These are phyloP conservation scores for Pangasius sanitwongsei DNA, from an alignment of 2,797 vertebrate species.

Conservation along the genomic window DNA sequence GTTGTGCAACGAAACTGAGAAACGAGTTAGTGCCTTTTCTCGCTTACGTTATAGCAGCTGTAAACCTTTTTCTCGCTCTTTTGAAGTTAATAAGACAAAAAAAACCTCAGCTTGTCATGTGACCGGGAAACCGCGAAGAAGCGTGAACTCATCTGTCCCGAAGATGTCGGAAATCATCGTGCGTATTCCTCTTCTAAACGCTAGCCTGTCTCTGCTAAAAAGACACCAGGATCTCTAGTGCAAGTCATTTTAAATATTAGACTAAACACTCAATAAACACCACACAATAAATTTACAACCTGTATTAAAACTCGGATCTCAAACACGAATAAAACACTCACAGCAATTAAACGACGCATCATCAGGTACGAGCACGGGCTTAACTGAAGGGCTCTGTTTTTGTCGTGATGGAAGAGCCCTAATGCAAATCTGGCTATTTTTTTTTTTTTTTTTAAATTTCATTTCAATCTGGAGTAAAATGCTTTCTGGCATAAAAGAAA, in stretches of 20 bases:
- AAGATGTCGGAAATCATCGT: not conserved
- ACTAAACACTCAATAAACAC: not conserved
- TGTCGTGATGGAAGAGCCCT: not conserved
- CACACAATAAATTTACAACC: not conserved
- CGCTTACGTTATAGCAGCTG: not conserved
- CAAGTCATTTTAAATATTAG: not conserved
- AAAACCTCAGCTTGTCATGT: not conserved
- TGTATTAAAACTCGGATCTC: not conserved
- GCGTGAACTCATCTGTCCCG: not conserved
- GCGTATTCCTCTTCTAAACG: not conserved
- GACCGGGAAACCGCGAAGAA: not conserved
- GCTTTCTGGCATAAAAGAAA: not conserved
- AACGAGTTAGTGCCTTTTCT: not conserved
- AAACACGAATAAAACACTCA: not conserved
- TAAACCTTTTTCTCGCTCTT: not conserved
- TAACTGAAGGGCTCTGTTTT: not conserved
- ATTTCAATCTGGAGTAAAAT: not conserved
- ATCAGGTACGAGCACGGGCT: no score
- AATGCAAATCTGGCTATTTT: not conserved
- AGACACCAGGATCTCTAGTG: not conserved
- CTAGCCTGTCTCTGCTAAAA: not conserved
- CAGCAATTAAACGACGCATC: not conserved
- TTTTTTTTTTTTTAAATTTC: not conserved
- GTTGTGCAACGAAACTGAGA: not conserved
- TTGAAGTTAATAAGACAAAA: not conserved